A percentile compares a stretch with the other conserved stretches of the same genome.
Conservation (phyloP, 2,888 invertebrate species). For the Agonum fuliginosum region DNA sequence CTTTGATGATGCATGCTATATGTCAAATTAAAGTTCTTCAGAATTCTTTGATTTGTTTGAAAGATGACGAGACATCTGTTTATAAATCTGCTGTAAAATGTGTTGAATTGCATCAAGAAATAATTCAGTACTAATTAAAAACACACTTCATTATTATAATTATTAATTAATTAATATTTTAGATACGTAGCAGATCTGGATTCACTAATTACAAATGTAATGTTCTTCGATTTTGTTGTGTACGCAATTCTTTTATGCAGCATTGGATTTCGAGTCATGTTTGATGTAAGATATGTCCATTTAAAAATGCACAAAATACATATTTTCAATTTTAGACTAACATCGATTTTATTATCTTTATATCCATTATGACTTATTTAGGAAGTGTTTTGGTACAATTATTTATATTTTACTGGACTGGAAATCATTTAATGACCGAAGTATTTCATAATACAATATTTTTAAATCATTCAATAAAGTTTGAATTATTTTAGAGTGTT, state of each 20-base stretch:
- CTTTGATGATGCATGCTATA: slow-evolving; percentile 26
- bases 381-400: slow-evolving; percentile 32
- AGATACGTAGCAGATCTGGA: slow-evolving; percentile 35
- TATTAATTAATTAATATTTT: slow-evolving; percentile 10
- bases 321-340: slow-evolving; percentile 3
- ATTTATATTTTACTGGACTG: slow-evolving; percentile 36
- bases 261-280: slow-evolving; percentile 17
- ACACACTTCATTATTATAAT: not conserved
- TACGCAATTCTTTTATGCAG: slow-evolving; percentile 26
- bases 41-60: slow-evolving; percentile 16
- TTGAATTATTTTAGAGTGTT: slow-evolving; percentile 38
- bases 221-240: slow-evolving; percentile 44
- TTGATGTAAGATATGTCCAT: slow-evolving; percentile 33
- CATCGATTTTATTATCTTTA: not conserved
- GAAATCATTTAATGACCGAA: slow-evolving; percentile 44
- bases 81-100: slow-evolving; percentile 1
- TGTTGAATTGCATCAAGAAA: slow-evolving; percentile 11
- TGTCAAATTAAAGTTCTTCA: slow-evolving; percentile 42
- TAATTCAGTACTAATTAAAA: slow-evolving; percentile 16
- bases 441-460: slow-evolving; percentile 16
- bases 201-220: not conserved
- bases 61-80: not conserved
- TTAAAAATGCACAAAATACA: no score
- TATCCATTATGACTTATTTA: slow-evolving; percentile 30
- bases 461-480: not conserved